phyloP scores from a whole-genome alignment of 1,140 invertebrate genomes.

The Andrena cerasifolii region DNA sequence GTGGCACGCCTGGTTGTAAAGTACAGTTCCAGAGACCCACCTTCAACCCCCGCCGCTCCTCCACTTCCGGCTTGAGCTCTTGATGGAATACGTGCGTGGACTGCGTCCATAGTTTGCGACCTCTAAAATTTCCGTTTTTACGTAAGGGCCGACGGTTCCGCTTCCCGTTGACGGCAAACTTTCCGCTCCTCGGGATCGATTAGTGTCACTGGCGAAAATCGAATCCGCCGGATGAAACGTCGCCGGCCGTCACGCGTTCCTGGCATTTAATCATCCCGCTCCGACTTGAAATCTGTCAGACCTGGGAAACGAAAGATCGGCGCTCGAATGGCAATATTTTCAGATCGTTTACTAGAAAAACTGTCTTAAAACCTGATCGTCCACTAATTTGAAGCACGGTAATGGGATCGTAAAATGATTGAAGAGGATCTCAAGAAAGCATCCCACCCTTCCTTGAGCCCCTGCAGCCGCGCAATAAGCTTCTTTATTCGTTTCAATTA shows the following conservation, averaged over 20 bases:
- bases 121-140: slow-evolving; percentile 48
- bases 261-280: slow-evolving; percentile 8
- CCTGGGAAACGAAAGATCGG: not conserved
- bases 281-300: slow-evolving; percentile 10
- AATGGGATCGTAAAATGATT: not conserved
- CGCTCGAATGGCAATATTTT: not conserved
- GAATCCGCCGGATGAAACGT: slow-evolving; percentile 29
- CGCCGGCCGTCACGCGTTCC: slow-evolving; percentile 1
- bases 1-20: slow-evolving; percentile 47
- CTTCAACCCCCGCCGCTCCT: slow-evolving; percentile 17
- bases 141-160: slow-evolving; percentile 40
- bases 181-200: slow-evolving; percentile 22
- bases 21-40: slow-evolving; percentile 47
- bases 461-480: not conserved
- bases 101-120: slow-evolving; percentile 27
- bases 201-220: slow-evolving; percentile 38
- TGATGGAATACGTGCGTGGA: slow-evolving; percentile 72
- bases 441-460: not conserved
- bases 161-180: slow-evolving; percentile 30
- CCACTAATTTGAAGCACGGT: not conserved
- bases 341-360: not conserved
- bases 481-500: not conserved
- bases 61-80: slow-evolving; percentile 55
- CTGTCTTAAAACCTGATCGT: not conserved
- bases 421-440: not conserved